Base-by-base conservation (phyloP, 2,888 invertebrate genomes). In the Apamea anceps region DNA sequence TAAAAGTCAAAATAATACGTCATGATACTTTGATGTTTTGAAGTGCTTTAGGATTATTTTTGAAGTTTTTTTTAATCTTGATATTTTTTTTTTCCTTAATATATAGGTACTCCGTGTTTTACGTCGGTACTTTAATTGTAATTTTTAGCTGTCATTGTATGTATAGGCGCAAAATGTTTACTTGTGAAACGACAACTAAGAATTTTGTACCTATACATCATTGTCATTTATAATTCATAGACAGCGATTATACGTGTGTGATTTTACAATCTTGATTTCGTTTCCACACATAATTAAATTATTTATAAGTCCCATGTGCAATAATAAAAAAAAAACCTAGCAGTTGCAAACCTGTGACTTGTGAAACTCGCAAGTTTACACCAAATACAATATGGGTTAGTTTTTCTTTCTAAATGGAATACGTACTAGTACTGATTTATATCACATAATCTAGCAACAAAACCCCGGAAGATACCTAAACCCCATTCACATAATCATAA, bases 1-100 rank as follows among this genome's bases (percentile, higher is more conserved):
- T 82, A 70, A 81, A 82, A 86, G 82, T 86, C 89, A 80, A 82
- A 88, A 86, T 87, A 83, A 81, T 86, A 77, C 51, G 78, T 72
- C 78, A 79, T 25, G 81, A 78, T 68, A 32, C 67, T n/a, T 73
- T 72, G 62, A 68, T 65, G 75, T 62, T 66, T 78, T 78, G 8
- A 48, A 72, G 18, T 77, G 75, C 21, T 73, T 70, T 66, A 2
- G 45, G 12, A n/a, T 76, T 72, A 18, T 32, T 18, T 68, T 37
- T 71, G 2, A 8, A 15, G 6, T 7, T 18, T 79, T 15, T 25
- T 48, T 5, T 37, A 8, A 13, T 21, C 2, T 21, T 51, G 15
- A 42, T 42, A 42, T 42, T 42, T 7, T 42, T 79, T 70, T 66
- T 37, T 37, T 12, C 21, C 32, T 54, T 21, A 5, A 32, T 21